Conservation (phyloP, 2,797 vertebrate species). For the Alosa sapidissima region DNA sequence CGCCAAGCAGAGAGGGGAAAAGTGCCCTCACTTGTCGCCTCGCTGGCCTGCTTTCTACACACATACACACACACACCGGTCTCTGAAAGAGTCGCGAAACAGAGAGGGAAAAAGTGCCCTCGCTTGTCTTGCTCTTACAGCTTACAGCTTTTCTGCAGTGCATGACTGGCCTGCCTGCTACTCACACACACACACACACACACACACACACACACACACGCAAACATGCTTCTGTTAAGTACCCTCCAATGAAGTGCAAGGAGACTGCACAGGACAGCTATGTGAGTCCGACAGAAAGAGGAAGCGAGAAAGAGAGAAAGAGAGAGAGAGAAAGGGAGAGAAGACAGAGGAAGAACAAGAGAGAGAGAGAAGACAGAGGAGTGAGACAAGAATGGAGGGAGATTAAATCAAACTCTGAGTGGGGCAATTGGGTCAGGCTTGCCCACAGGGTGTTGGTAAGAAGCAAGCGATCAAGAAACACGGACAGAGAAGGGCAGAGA, state of each 20-base stretch:
- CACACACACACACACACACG: neutral
- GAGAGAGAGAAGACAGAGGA: neutral
- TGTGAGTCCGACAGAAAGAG: neutral
- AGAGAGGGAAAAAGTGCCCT: slow-evolving; percentile 11
- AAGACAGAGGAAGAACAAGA: neutral
- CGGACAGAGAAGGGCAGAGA: neutral
- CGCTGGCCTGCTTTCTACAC: neutral
- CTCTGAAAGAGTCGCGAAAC: slow-evolving; percentile 12
- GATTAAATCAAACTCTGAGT: slow-evolving; percentile 1
- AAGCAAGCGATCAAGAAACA: neutral
- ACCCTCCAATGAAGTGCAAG: slow-evolving; percentile 5
- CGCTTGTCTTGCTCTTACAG: neutral
- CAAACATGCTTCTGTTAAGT: neutral
- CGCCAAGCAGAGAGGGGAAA: neutral
- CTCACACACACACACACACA: slow-evolving; percentile 6
- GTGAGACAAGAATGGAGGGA: slow-evolving; percentile 7
- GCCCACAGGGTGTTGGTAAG: neutral
- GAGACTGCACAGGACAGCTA: slow-evolving; percentile 8
- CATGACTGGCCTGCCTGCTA: neutral
- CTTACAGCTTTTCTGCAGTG: neutral
- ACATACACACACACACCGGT: neutral
- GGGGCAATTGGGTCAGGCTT: slow-evolving; percentile 16
- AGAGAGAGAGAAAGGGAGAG: slow-evolving; percentile 22
- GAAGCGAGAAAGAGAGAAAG: neutral
- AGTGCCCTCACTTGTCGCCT: neutral